Conservation (phyloP, 2,888 invertebrate genomes). For the Agapostemon virescens region DNA sequence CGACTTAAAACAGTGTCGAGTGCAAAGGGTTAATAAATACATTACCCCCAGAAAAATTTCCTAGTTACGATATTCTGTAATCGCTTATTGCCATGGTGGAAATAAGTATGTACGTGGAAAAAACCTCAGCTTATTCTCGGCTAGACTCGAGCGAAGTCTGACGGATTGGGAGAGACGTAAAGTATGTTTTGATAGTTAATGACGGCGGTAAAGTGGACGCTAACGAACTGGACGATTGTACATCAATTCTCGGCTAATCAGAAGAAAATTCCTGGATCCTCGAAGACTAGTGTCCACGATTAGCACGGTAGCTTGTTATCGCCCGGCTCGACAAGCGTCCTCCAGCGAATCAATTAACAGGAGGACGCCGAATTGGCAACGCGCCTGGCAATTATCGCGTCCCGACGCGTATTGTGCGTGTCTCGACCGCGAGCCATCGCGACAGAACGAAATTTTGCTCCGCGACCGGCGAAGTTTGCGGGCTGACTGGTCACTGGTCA, state of each 20-base stretch:
- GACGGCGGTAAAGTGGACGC: neutral
- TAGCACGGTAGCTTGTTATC: slow-evolving; percentile 54
- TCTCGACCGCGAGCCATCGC: slow-evolving; percentile 47
- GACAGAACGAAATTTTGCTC: slow-evolving; percentile 60
- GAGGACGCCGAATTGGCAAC: slow-evolving; percentile 66
- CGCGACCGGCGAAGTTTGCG: slow-evolving; percentile 52
- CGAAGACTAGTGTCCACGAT: slow-evolving; percentile 29
- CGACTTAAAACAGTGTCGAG: no score
- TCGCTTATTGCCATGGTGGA: no score
- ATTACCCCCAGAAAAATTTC: no score
- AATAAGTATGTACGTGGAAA: no score
- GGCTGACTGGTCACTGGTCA: slow-evolving; percentile 24
- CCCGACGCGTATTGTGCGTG: slow-evolving; percentile 63
- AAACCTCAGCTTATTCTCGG: no score
- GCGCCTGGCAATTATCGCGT: slow-evolving; percentile 70
- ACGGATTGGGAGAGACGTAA: neutral
- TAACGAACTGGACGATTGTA: neutral
- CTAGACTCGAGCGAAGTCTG: neutral
- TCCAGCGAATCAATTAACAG: slow-evolving; percentile 67
- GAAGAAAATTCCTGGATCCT: slow-evolving; percentile 5
- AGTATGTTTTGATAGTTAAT: neutral
- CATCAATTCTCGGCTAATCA: slow-evolving; percentile 1
- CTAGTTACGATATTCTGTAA: no score
- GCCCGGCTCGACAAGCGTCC: slow-evolving; percentile 52
- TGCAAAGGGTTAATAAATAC: no score